Percentiles rank a stretch among this genome's conserved stretches.
Evolutionary conservation across 1,140 invertebrate species (phyloP).

Genomic region (Cyclargus thomasi): DNA sequence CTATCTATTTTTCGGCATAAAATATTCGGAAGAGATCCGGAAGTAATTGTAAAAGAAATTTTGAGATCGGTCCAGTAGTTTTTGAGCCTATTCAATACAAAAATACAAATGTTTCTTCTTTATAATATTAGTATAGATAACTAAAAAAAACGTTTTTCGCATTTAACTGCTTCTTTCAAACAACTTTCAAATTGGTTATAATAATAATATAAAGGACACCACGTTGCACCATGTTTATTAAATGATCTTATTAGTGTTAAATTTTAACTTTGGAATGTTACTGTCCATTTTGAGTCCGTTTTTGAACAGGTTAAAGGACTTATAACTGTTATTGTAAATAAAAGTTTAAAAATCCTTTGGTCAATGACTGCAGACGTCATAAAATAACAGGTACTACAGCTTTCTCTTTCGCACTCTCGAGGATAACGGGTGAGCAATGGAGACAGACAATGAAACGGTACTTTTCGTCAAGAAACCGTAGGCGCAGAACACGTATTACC

Average conservation of each 20-base stretch:
- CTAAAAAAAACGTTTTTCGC: no score
- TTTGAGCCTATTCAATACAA: no score
- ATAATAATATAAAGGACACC: not conserved
- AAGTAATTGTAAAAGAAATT: no score
- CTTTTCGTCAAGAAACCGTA: conserved; percentile 44
- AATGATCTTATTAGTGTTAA: not conserved
- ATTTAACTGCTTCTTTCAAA: no score
- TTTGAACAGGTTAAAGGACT: conserved; percentile 52
- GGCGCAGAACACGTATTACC: conserved; percentile 37
- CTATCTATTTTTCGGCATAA: no score
- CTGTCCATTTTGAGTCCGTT: not conserved
- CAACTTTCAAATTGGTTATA: no score
- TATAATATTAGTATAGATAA: no score
- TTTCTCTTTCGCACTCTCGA: conserved; percentile 35
- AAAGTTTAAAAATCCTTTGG: conserved; percentile 36
- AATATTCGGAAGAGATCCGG: no score
- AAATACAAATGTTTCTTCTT: no score
- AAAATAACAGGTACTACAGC: conserved; percentile 48
- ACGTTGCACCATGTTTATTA: not conserved
- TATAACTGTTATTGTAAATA: conserved; percentile 45
- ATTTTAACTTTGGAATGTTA: not conserved
- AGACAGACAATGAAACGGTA: conserved; percentile 56
- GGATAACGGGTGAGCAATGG: conserved; percentile 26
- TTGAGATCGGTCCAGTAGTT: no score
- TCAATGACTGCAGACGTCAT: conserved; percentile 63